phyloP scores from a whole-genome alignment of 2,888 invertebrate species.

The Ormyrus rosae region DNA sequence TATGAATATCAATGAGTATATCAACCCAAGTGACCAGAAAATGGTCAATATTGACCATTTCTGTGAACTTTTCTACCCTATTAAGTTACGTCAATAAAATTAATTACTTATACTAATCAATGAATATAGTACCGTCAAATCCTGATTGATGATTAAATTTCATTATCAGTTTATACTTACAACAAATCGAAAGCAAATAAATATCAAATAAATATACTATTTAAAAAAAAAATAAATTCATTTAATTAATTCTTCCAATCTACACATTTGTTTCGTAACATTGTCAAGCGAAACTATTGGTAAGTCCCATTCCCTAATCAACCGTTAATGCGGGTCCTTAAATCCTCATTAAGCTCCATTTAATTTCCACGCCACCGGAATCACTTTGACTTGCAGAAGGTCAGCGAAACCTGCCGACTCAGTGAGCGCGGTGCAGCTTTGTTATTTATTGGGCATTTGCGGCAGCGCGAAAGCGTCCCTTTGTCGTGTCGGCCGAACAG shows the following conservation, averaged over 20 bases:
- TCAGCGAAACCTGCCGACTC: slow-evolving; percentile 16
- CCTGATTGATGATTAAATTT: too few species aligned
- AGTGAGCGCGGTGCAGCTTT: slow-evolving; percentile 1
- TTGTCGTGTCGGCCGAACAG: slow-evolving; percentile 69
- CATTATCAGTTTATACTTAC: too few species aligned
- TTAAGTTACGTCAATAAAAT: background rate
- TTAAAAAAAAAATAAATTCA: too few species aligned
- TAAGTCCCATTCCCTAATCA: too few species aligned
- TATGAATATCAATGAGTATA: slow-evolving; percentile 58
- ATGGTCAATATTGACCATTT: slow-evolving; percentile 37
- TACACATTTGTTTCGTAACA: too few species aligned
- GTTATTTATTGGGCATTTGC: slow-evolving; percentile 72
- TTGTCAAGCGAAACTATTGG: too few species aligned
- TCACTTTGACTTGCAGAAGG: slow-evolving; percentile 19
- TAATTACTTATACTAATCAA: background rate
- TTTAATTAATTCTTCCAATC: too few species aligned
- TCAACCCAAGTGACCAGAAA: slow-evolving; percentile 23
- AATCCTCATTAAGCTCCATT: slow-evolving; percentile 37
- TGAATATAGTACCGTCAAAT: too few species aligned
- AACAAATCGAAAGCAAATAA: too few species aligned
- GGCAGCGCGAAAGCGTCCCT: slow-evolving; percentile 72
- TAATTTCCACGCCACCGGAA: slow-evolving; percentile 11
- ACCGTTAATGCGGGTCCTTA: slow-evolving; percentile 8
- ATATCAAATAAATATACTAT: too few species aligned
- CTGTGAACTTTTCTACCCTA: background rate